Evolutionary conservation across 2,888 invertebrate species (phyloP), one percentile per base, ranked within the genome.

Genomic region (Dichetophora obliterata): DNA sequence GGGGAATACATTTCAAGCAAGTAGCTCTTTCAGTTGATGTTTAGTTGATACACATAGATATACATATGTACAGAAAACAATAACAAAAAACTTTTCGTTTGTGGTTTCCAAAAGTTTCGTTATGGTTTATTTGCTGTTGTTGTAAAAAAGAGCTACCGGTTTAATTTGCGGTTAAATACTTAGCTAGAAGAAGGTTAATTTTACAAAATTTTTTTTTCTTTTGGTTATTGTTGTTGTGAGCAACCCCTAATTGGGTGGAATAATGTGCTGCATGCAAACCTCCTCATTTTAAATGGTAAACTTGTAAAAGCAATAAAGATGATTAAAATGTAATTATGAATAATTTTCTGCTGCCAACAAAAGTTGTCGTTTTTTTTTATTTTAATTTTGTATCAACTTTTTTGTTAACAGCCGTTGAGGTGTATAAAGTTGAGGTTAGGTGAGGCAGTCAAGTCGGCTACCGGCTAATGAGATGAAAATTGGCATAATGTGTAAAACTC

Each of bases 301-400:
- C 80, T 84, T 84, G 84, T 84, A 82, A 86, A 86, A 85, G 84
- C 85, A 83, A 85, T 86, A 82, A 84, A 85, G 85, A 85, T 87
- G 84, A 86, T 86, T 87, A 86, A 86, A 87, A 85, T 84, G 86
- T 85, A 86, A 81, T 82, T 80, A 79, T 76, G 78, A 66, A 70
- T 78, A 79, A 80, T 77, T 77, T 77, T 76, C 77, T 37, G 50
- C 54, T 34, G 57, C 37, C 73, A 48, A 50, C 24, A 54, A 27
- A 19, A 34, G 57, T n/a, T 34, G 22, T 9, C 14, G 14, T 66
- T 27, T 31, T 34, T 11, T 31, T 1, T 31, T 3, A 31, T 27
- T 27, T 27, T n/a, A 31, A 31, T 2, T 34, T 9, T n/a, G 5
- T 11, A 57, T 19, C 3, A 48, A 43, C 19, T 22, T 5, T 43